Evolutionary conservation across 2,113 vertebrate species (phyloP), one percentile per base, ranked within the genome.

Genomic region (Oryzias melastigma): DNA sequence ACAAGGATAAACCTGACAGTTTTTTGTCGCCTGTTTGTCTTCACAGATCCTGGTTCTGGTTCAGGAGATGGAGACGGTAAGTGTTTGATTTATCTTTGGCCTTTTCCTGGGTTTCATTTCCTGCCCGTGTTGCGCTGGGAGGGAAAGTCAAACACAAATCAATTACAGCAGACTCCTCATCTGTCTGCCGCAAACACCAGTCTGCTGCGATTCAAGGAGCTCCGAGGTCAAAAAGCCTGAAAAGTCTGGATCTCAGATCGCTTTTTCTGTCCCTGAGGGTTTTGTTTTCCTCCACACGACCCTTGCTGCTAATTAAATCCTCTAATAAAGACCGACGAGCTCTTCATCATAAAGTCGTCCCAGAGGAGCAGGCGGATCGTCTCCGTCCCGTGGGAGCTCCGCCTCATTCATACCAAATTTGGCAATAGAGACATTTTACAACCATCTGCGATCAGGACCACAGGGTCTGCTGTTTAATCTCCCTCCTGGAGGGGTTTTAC

Each of bases 11-110:
- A 44, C 41, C 53, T 68, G 66, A 82, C 20, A 0, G 17, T 12
- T 2, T n/a, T 16, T 4, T 27, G 42, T 41, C 19, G 8, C 16
- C 43, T 80, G 50, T 80, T 47, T 81, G 64, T 81, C 55, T 68
- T 73, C 51, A 47, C 85, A 90, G 88, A 90, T 80, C 71, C 83
- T 3, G 87, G 87, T 7, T 90, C 88, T 1, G 88, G 87, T 19
- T 90, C 88, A 13, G 88, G 88, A 77, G 84, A 87, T 3, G 80
- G 76, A 65, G 85, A 87, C 5, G 86, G 88, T 88, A 73, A 81
- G 87, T 83, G 10, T 20, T 15, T 55, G 2, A 35, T 57, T 14
- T 58, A 42, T 50, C 27, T 46, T 29, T 7, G 18, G 46, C 19
- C 25, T 56, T 41, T 73, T 60, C 58, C 27, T 63, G 71, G 40